Base-by-base conservation (phyloP, 2,113 vertebrate species). In the Neolamprologus sp. region DNA sequence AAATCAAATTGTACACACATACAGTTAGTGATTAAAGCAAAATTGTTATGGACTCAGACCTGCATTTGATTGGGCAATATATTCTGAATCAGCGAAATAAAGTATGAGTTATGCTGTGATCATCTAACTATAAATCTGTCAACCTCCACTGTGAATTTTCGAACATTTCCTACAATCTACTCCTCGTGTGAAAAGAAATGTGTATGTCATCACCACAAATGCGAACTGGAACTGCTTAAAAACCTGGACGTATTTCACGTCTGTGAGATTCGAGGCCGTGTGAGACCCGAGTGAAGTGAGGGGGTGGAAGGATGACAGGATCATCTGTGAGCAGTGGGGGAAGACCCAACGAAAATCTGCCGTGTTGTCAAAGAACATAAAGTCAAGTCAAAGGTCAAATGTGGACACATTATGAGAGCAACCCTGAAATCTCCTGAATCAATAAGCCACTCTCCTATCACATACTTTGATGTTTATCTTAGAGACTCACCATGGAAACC, bases 391-490 rank as follows among this genome's bases (percentile, higher is more conserved):
- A 65, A 89, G 92, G 92, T 94, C 90, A 92, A 94, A 89, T 19
- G 54, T 47, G 85, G 68, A 89, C 85, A 82, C 86, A 88, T 90
- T 82, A 88, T 54, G 86, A 87, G 85, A 84, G 83, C 58, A 89
- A 83, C 81, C 42, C 79, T 9, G 63, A 83, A 89, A 91, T 93
- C 86, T 80, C 75, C 60, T 88, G 26, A 94, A 93, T 91, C 93
- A 94, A 94, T 90, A 93, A 88, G 78, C 89, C 45, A 9, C 81
- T 85, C 57, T 83, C 30, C 73, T 87, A 87, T 93, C 88, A 65
- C 85, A 89, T 88, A 79, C 88, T 87, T 90, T 89, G 82, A 92
- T 93, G 91, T 95, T 94, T 94, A 90, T 94, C 85, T 93, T 92
- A 85, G 88, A 58, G 35, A 54, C 3, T 90, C 84, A 26, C 93